Conservation (phyloP, 2,113 vertebrate species). For the Corydoras sp. region DNA sequence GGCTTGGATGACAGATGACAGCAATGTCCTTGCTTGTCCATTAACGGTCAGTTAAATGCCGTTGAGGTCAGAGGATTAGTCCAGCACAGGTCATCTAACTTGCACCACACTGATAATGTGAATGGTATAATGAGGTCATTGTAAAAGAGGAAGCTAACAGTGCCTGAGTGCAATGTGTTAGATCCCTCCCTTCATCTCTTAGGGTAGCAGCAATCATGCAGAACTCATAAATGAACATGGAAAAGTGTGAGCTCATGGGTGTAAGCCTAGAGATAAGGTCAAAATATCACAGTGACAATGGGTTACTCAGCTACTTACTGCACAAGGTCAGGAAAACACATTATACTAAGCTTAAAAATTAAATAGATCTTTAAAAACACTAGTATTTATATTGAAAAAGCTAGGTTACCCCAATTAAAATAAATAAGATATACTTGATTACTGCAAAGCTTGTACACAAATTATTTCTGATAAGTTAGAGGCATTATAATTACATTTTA, state of each 20-base stretch:
- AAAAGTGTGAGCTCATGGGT: slow-evolving; percentile 67
- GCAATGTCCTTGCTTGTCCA: slow-evolving; percentile 56
- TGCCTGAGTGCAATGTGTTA: slow-evolving; percentile 37
- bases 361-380: too few relatives aligned
- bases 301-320: background rate
- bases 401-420: too few relatives aligned
- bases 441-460: too few relatives aligned
- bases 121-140: slow-evolving; percentile 64
- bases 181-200: slow-evolving; percentile 48
- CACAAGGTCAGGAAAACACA: background rate
- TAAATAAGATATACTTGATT: too few relatives aligned
- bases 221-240: slow-evolving; percentile 52
- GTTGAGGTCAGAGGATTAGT: slow-evolving; percentile 68
- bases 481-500: too few relatives aligned
- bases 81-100: slow-evolving; percentile 56
- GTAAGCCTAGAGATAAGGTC: slow-evolving; percentile 55
- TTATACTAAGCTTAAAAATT: background rate
- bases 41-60: slow-evolving; percentile 67
- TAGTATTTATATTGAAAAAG: background rate
- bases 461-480: too few relatives aligned
- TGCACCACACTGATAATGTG: slow-evolving; percentile 55
- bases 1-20: slow-evolving; percentile 51
- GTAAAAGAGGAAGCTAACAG: slow-evolving; percentile 47
- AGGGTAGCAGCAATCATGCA: slow-evolving; percentile 63
- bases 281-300: slow-evolving; percentile 41